A percentile compares a stretch with the other conserved stretches of the same genome.
Conservation (phyloP, 1,140 invertebrate species). For the Luehdorfia chinensis region DNA sequence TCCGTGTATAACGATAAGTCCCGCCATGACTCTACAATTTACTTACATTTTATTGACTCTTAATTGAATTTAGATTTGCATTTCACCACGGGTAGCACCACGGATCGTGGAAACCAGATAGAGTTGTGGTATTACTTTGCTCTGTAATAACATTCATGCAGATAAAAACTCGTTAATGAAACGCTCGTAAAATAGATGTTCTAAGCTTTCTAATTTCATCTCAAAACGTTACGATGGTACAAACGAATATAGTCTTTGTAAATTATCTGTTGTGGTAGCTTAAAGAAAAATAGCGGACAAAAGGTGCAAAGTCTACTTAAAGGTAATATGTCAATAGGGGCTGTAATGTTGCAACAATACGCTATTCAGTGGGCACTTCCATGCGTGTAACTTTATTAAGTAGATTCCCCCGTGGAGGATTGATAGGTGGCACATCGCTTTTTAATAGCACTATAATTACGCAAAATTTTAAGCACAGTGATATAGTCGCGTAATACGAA, state of each 20-base stretch:
- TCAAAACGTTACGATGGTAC: no score
- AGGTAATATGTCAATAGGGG: slow-evolving; percentile 64
- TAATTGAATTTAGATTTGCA: slow-evolving; percentile 54
- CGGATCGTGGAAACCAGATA: slow-evolving; percentile 43
- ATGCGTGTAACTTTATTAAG: slow-evolving; percentile 67
- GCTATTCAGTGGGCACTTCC: slow-evolving; percentile 43
- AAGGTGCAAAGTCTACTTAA: slow-evolving; percentile 43
- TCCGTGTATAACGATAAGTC: neutral
- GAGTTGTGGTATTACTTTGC: slow-evolving; percentile 21
- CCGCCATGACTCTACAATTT: neutral
- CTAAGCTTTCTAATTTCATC: slow-evolving; percentile 33
- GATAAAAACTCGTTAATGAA: neutral
- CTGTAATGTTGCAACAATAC: slow-evolving; percentile 61
- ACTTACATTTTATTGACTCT: slow-evolving; percentile 27
- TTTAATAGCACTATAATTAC: slow-evolving; percentile 15
- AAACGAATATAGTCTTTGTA: neutral
- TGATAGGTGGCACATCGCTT: slow-evolving; percentile 39
- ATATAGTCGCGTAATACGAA: no score
- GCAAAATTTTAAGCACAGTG: neutral
- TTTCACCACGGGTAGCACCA: slow-evolving; percentile 38
- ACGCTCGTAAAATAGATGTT: neutral
- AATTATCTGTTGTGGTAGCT: slow-evolving; percentile 1
- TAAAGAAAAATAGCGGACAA: slow-evolving; percentile 38
- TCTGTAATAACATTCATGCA: slow-evolving; percentile 19
- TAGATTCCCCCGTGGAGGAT: slow-evolving; percentile 51